Conservation (phyloP, 2,113 vertebrate species). For the Podarcis cretensis region DNA sequence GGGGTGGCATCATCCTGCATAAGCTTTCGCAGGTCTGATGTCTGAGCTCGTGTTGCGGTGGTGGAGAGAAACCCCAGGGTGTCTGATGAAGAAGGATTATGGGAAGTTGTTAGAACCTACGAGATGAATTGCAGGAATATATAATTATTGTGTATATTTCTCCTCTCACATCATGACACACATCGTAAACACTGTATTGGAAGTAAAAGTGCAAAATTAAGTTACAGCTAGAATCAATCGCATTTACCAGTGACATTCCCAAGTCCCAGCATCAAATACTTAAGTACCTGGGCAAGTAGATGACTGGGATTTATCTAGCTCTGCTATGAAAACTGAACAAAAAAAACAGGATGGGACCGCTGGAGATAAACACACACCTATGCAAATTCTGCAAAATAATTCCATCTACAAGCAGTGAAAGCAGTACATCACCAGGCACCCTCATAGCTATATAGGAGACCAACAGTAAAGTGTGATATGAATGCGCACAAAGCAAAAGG, state of each 20-base stretch:
- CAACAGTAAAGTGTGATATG: not conserved
- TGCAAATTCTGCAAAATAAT: not conserved
- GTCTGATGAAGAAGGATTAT: conserved; percentile 37
- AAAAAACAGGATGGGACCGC: too few relatives aligned
- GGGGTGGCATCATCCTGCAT: conserved; percentile 37
- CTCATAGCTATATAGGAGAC: not conserved
- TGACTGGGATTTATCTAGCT: not conserved
- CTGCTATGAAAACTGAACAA: not conserved
- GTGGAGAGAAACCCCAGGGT: conserved; percentile 52
- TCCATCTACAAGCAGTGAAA: not conserved
- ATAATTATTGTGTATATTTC: not conserved
- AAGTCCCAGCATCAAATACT: not conserved
- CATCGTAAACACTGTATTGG: not conserved
- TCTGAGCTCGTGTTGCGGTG: conserved; percentile 6
- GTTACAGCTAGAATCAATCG: not conserved
- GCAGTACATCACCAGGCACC: not conserved
- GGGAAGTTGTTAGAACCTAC: conserved; percentile 59
- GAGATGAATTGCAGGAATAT: conserved; percentile 50
- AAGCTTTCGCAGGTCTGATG: conserved; percentile 9
- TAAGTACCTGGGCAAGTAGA: not conserved
- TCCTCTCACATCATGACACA: conserved; percentile 5
- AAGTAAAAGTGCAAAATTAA: not conserved
- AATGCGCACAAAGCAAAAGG: not conserved
- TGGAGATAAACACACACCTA: not conserved
- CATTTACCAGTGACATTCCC: not conserved